Percentiles rank a stretch among this genome's conserved stretches.
These are phyloP conservation scores for Cyrtorhinus lividipennis DNA, from an alignment of 1,140 invertebrate genomes.

Conservation along the genomic window DNA sequence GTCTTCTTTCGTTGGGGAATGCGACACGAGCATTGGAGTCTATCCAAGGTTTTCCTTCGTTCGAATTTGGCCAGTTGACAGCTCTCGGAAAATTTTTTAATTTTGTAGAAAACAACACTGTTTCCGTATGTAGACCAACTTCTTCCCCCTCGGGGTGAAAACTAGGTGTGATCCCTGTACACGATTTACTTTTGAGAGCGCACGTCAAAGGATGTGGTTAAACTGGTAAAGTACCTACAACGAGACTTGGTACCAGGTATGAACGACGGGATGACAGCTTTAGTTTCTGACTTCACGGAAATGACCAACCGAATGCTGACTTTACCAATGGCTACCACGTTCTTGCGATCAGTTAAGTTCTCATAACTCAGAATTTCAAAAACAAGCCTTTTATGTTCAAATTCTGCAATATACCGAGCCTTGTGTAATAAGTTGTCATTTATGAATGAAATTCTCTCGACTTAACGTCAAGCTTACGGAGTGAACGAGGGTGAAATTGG, in stretches of 20 bases:
- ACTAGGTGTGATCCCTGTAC: slow-evolving; percentile 18
- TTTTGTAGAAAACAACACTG: slow-evolving; percentile 8
- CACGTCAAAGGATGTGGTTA: neutral
- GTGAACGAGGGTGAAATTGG: neutral
- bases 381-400: neutral
- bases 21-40: slow-evolving; percentile 15
- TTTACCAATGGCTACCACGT: neutral
- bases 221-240: neutral
- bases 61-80: neutral
- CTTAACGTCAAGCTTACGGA: slow-evolving; percentile 2
- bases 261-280: neutral
- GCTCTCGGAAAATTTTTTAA: slow-evolving; percentile 4
- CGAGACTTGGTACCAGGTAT: neutral
- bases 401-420: neutral
- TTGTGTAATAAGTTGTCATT: neutral
- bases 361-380: neutral
- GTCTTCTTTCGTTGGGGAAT: slow-evolving; percentile 22
- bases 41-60: neutral
- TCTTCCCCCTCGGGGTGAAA: slow-evolving; percentile 18
- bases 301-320: neutral
- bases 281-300: neutral
- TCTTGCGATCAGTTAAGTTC: neutral
- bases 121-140: slow-evolving; percentile 10
- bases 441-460: neutral
- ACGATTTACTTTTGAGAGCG: neutral